A percentile compares a stretch with the other conserved stretches of the same genome.
Conservation (phyloP, 2,113 vertebrate genomes). For the Oryzias curvinotus region DNA sequence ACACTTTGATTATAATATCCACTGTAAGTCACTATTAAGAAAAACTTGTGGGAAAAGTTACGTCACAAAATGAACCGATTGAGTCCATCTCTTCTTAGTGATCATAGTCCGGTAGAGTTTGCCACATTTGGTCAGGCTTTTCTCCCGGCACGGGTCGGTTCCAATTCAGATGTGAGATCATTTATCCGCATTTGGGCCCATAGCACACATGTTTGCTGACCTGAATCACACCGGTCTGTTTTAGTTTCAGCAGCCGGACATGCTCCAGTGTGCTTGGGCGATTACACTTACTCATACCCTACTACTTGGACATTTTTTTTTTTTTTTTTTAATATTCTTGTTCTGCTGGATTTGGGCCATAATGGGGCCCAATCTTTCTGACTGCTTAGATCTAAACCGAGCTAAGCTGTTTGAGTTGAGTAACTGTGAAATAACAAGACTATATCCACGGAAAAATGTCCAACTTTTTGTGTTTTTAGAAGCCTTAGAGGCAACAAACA, state of each 20-base stretch:
- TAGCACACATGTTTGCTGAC: not conserved
- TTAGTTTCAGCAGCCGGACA: not conserved
- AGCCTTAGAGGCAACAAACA: not conserved
- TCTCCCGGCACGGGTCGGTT: not conserved
- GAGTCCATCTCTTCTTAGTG: too few species aligned
- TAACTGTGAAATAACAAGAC: conserved; percentile 24
- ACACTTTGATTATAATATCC: too few species aligned
- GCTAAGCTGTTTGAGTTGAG: conserved; percentile 12
- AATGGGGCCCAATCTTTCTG: not conserved
- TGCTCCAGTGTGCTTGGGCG: not conserved
- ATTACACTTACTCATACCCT: not conserved
- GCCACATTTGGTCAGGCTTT: not conserved
- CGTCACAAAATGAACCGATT: too few species aligned
- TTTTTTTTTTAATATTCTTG: not conserved
- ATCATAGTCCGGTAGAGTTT: not conserved
- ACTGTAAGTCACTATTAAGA: too few species aligned
- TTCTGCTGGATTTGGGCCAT: not conserved
- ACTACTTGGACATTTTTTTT: not conserved
- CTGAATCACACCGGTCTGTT: not conserved
- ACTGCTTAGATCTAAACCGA: conserved; percentile 4
- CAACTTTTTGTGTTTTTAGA: conserved; percentile 29
- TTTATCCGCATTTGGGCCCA: not conserved
- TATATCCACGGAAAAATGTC: conserved; percentile 40
- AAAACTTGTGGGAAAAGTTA: too few species aligned
- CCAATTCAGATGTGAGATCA: not conserved